Conservation (phyloP, 2,797 vertebrate species). For the Florisuga fusca region DNA sequence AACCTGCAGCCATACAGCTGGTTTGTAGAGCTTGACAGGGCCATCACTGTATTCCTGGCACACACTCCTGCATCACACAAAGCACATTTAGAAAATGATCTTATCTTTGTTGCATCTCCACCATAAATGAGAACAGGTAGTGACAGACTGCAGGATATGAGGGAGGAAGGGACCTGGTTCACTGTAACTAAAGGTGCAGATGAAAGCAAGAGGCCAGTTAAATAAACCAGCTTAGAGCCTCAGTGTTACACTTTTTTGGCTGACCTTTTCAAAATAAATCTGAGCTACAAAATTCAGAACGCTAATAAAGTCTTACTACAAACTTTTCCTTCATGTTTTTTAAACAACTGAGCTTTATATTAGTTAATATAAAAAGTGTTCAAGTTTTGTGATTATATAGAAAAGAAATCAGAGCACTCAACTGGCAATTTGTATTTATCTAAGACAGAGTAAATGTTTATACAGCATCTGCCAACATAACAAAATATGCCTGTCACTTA, state of each 20-base stretch:
- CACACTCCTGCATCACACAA: constrained; percentile 48
- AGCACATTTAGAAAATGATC: constrained; percentile 32
- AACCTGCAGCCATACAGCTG: constrained; percentile 54
- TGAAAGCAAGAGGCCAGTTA: constrained; percentile 19
- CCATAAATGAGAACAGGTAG: constrained; percentile 27
- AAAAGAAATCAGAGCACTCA: constrained; percentile 43
- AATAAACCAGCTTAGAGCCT: constrained; percentile 20
- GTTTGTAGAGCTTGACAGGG: constrained; percentile 40
- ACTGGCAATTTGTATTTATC: constrained; percentile 69
- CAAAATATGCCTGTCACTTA: constrained; percentile 73
- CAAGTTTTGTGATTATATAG: constrained; percentile 46
- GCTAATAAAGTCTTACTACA: constrained; percentile 18
- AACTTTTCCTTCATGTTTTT: constrained; percentile 24
- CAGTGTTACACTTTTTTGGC: background rate
- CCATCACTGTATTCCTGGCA: constrained; percentile 58
- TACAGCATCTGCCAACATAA: constrained; percentile 65
- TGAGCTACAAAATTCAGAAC: constrained; percentile 41
- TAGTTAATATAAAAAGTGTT: constrained; percentile 37
- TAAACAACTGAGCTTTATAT: background rate
- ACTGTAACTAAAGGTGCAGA: constrained; percentile 1
- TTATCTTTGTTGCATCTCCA: constrained; percentile 20
- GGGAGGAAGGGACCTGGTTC: background rate
- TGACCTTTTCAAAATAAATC: constrained; percentile 30
- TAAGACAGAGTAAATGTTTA: constrained; percentile 73
- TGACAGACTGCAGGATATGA: constrained; percentile 18